These are phyloP conservation scores for Vanessa atalanta DNA, from an alignment of 1,140 invertebrate genomes.

Conservation along the genomic window DNA sequence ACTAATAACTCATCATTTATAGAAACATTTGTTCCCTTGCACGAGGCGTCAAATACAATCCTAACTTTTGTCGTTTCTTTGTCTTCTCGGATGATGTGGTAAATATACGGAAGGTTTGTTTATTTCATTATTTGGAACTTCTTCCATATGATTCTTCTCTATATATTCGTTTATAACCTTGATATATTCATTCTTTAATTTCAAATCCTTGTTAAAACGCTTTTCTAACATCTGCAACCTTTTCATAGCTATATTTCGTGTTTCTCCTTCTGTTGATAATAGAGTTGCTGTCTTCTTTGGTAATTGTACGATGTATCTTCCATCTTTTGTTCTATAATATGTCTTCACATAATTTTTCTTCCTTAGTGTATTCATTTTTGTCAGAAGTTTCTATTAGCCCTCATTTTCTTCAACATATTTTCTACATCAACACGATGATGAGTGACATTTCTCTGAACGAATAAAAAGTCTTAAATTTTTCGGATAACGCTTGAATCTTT, in stretches of 20 bases:
- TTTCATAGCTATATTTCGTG: slow-evolving; percentile 2
- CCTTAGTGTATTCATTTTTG: background rate
- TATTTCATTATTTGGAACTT: background rate
- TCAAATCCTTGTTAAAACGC: background rate
- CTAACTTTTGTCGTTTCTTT: background rate
- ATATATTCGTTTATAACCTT: background rate
- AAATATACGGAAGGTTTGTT: background rate
- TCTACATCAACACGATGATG: slow-evolving; percentile 17
- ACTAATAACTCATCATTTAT: background rate
- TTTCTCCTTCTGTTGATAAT: slow-evolving; percentile 2
- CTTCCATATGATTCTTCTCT: background rate
- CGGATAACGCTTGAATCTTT: too few species aligned
- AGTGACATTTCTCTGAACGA: background rate
- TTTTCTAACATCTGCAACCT: background rate
- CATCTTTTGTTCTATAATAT: background rate
- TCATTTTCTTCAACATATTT: slow-evolving; percentile 21
- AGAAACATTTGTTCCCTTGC: background rate
- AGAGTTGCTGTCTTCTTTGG: background rate
- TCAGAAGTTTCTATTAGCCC: slow-evolving; percentile 13
- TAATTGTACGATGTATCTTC: background rate
- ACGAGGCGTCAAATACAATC: background rate
- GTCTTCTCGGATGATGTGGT: background rate
- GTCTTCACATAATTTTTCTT: background rate
- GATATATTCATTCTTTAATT: too few species aligned
- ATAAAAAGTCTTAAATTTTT: too few species aligned